Percentiles rank a stretch among this genome's conserved stretches.
These are phyloP conservation scores for Scaptomyza polygonia DNA, from an alignment of 2,888 invertebrate genomes.

Conservation along the genomic window DNA sequence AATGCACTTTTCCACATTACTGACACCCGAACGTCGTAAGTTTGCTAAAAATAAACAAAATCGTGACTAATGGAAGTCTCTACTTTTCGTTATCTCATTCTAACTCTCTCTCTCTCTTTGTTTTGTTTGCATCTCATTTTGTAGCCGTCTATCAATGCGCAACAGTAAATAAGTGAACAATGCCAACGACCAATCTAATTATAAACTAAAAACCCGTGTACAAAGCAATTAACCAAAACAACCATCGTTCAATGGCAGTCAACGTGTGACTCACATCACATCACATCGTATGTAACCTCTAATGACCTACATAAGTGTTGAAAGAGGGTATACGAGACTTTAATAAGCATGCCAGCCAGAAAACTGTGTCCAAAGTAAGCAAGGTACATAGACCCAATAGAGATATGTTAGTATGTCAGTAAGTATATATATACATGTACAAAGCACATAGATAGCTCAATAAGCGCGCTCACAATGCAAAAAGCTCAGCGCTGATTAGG, in stretches of 20 bases:
- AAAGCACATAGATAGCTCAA: slow-evolving; percentile 45
- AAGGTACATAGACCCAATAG: slow-evolving; percentile 37
- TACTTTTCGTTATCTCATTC: too few species aligned
- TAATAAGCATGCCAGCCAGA: slow-evolving; percentile 8
- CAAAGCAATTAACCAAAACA: slow-evolving; percentile 19
- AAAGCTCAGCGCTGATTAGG: slow-evolving; percentile 45
- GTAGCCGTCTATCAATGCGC: slow-evolving; percentile 28
- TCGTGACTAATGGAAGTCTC: slow-evolving; percentile 62
- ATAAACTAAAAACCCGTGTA: slow-evolving; percentile 30
- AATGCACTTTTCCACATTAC: slow-evolving; percentile 4
- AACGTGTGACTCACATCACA: slow-evolving; percentile 45
- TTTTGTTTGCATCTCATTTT: neutral
- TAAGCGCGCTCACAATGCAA: slow-evolving; percentile 56
- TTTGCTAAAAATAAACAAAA: slow-evolving; percentile 64
- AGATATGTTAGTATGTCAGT: slow-evolving; percentile 36
- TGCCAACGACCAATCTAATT: slow-evolving; percentile 48
- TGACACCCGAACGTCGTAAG: slow-evolving; percentile 21
- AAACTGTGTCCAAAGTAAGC: slow-evolving; percentile 34
- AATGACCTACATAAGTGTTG: slow-evolving; percentile 49
- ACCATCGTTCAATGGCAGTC: slow-evolving; percentile 41
- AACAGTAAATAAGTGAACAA: slow-evolving; percentile 37
- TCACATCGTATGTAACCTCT: slow-evolving; percentile 40
- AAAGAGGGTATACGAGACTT: slow-evolving; percentile 23
- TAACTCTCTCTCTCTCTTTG: neutral
- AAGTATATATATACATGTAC: slow-evolving; percentile 33